Conservation (phyloP, 1,140 invertebrate genomes). For the Neotoxoptera formosana region DNA sequence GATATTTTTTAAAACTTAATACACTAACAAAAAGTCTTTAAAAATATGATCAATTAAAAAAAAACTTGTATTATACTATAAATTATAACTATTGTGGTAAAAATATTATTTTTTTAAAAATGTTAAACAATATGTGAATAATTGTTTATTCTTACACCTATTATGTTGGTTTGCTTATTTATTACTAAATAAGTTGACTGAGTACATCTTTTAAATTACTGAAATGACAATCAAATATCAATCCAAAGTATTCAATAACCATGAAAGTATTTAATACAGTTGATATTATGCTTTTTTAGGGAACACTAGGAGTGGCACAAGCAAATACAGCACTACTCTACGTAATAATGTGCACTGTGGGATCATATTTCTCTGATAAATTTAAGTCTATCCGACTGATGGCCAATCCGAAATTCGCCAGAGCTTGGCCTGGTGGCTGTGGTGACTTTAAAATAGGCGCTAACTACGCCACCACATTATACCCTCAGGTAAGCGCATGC, state of each 20-base stretch:
- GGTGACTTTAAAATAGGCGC: slow-evolving; percentile 95
- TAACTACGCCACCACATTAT: slow-evolving; percentile 88
- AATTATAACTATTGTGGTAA: neutral
- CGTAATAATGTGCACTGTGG: slow-evolving; percentile 91
- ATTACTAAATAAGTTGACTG: neutral
- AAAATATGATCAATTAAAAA: neutral
- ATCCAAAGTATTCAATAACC: neutral
- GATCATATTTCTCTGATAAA: slow-evolving; percentile 83
- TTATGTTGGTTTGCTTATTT: neutral
- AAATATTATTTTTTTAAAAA: neutral
- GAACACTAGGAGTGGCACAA: slow-evolving; percentile 86
- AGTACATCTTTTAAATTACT: neutral
- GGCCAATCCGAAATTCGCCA: slow-evolving; percentile 80
- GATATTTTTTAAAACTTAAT: too few species aligned
- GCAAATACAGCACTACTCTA: slow-evolving; percentile 88
- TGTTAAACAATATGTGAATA: neutral
- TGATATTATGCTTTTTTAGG: slow-evolving; percentile 68
- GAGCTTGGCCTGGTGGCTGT: slow-evolving; percentile 96
- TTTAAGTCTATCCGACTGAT: slow-evolving; percentile 78
- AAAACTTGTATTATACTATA: neutral
- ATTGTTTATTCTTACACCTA: neutral
- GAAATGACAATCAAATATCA: neutral
- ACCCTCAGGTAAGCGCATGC: slow-evolving; percentile 69
- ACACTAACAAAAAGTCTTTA: neutral
- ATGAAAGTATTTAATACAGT: neutral